These are phyloP conservation scores for Formica exsecta DNA, from an alignment of 1,140 invertebrate species.

Conservation along the genomic window DNA sequence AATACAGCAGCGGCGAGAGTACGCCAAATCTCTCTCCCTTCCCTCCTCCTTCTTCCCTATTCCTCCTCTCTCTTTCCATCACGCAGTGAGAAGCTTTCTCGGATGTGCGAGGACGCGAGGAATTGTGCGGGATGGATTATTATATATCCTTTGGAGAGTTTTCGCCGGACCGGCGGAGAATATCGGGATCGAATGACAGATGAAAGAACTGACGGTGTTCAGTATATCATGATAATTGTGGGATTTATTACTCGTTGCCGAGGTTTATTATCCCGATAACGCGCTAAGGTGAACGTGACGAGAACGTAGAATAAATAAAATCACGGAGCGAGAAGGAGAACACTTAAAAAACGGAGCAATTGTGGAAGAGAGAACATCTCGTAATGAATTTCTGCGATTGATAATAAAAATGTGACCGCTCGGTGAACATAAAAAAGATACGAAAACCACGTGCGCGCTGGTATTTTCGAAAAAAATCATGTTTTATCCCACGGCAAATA, in stretches of 20 bases:
- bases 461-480: constrained; percentile 16
- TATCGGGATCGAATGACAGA: constrained; percentile 54
- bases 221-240: constrained; percentile 71
- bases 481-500: constrained; percentile 39
- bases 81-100: not conserved
- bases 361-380: not conserved
- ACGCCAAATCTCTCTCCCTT: constrained; percentile 19
- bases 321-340: constrained; percentile 40
- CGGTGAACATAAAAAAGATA: not conserved
- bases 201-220: constrained; percentile 62
- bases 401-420: constrained; percentile 16
- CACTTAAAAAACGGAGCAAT: constrained; percentile 21
- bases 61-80: constrained; percentile 22
- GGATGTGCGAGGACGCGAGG: constrained; percentile 23
- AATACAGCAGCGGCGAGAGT: constrained; percentile 80
- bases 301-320: constrained; percentile 59
- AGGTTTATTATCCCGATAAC: constrained; percentile 59
- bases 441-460: not conserved
- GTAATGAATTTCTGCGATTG: constrained; percentile 55
- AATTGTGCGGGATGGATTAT: constrained; percentile 69
- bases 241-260: constrained; percentile 69
- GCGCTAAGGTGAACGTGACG: constrained; percentile 54
- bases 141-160: constrained; percentile 74
- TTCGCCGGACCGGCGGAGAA: constrained; percentile 63
- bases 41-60: not conserved